Conservation (phyloP, 2,888 invertebrate genomes). For the Arrhopalites spinosus region DNA sequence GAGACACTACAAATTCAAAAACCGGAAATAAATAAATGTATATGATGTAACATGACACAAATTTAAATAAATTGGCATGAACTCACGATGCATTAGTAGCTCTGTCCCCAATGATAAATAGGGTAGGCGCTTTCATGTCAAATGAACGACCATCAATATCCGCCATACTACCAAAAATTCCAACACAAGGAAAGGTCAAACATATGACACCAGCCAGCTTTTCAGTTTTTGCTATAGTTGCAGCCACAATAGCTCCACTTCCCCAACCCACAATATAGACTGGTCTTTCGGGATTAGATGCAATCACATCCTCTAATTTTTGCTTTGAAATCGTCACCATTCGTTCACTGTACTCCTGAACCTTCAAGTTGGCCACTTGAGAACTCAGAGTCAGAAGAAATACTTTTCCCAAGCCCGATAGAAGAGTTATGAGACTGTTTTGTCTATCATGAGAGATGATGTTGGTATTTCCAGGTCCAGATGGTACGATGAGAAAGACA, state of each 20-base stretch:
- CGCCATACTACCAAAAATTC: conserved; percentile 74
- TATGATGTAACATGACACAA: conserved; percentile 73
- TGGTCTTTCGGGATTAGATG: conserved; percentile 70
- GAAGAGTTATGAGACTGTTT: conserved; percentile 43
- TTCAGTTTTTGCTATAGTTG: conserved; percentile 61
- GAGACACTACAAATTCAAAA: conserved; percentile 70
- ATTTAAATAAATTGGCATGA: conserved; percentile 78
- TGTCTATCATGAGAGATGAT: conserved; percentile 33
- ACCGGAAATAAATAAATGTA: conserved; percentile 79
- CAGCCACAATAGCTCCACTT: conserved; percentile 74
- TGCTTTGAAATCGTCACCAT: conserved; percentile 70
- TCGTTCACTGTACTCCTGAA: conserved; percentile 61
- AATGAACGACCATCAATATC: conserved; percentile 76
- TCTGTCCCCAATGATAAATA: conserved; percentile 80
- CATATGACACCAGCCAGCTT: conserved; percentile 73
- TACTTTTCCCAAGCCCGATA: conserved; percentile 51
- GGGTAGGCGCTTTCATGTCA: conserved; percentile 72
- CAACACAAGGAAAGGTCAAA: conserved; percentile 76
- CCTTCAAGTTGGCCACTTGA: conserved; percentile 51
- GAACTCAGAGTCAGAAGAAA: conserved; percentile 66
- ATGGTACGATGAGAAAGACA: conserved; percentile 69
- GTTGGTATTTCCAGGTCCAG: conserved; percentile 59
- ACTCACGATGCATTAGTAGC: conserved; percentile 68
- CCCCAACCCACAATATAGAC: conserved; percentile 79
- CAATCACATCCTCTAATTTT: conserved; percentile 72